Evolutionary conservation across 2,888 invertebrate species (phyloP).

Genomic region (Oxytorus armatus): DNA sequence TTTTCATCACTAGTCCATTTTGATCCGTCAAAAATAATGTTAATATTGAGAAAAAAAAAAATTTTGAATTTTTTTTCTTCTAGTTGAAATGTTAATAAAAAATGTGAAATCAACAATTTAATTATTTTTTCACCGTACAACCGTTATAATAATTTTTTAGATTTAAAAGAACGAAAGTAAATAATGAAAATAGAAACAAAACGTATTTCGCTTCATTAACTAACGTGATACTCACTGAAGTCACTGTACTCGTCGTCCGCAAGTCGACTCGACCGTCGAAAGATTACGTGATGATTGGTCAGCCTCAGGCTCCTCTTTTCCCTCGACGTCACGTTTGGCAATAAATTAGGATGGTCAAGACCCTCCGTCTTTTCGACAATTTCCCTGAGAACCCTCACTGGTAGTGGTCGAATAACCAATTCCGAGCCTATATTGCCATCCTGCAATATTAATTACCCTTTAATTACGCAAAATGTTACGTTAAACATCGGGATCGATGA

Average conservation of each 20-base stretch:
- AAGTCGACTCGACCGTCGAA: slow-evolving; percentile 87
- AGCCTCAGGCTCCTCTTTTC: slow-evolving; percentile 84
- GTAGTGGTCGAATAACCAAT: slow-evolving; percentile 94
- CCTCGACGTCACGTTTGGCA: slow-evolving; percentile 84
- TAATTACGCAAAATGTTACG: background rate
- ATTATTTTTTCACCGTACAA: too few relatives aligned
- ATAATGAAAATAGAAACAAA: slow-evolving; percentile 6
- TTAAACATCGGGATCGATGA: background rate
- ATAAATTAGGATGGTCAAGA: slow-evolving; percentile 76
- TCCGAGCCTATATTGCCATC: slow-evolving; percentile 97
- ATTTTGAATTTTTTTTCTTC: too few relatives aligned
- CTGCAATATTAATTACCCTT: slow-evolving; percentile 83
- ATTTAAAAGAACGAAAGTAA: too few relatives aligned
- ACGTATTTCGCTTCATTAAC: background rate
- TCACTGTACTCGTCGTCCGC: slow-evolving; percentile 90
- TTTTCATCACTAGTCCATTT: too few relatives aligned
- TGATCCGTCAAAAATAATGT: too few relatives aligned
- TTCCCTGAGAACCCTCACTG: slow-evolving; percentile 87
- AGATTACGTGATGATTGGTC: slow-evolving; percentile 91
- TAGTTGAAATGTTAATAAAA: too few relatives aligned
- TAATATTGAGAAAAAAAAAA: too few relatives aligned
- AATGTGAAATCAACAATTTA: too few relatives aligned
- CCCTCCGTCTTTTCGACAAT: slow-evolving; percentile 76
- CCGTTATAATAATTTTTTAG: too few relatives aligned
- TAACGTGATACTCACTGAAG: slow-evolving; percentile 89